Percentiles rank a stretch among this genome's conserved stretches.
phyloP scores from a whole-genome alignment of 2,113 vertebrate species.

The Protobothrops mucrosquamatus region DNA sequence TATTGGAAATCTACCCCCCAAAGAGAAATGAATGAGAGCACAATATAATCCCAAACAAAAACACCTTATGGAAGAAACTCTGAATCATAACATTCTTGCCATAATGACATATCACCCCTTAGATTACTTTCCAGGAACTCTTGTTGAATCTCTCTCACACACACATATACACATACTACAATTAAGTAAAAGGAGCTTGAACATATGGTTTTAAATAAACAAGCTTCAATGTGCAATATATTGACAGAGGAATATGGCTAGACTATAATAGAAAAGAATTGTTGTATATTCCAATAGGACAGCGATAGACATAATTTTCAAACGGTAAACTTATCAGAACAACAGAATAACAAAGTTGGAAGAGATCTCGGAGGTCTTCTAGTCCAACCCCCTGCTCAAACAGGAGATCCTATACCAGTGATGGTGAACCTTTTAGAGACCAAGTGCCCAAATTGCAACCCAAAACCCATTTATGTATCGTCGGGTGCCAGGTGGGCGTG shows the following conservation, averaged over 20 bases:
- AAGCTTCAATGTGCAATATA: constrained; percentile 27
- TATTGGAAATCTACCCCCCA: constrained; percentile 29
- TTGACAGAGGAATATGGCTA: constrained; percentile 29
- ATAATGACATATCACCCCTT: constrained; percentile 29
- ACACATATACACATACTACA: not conserved
- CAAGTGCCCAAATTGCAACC: too few species aligned
- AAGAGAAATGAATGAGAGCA: constrained; percentile 35
- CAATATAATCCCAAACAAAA: constrained; percentile 4
- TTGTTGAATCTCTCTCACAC: not conserved
- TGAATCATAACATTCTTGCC: constrained; percentile 52
- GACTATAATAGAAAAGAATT: constrained; percentile 15
- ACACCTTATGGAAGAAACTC: not conserved
- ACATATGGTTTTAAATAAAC: constrained; percentile 4
- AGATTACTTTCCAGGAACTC: constrained; percentile 52
- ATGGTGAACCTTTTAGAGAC: too few species aligned
- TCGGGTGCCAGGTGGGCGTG: too few species aligned
- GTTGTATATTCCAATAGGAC: not conserved
- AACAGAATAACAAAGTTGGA: too few species aligned
- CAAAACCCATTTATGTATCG: too few species aligned
- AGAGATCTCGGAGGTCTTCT: too few species aligned
- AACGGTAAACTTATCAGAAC: not conserved
- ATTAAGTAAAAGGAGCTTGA: constrained; percentile 71
- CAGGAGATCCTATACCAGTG: too few species aligned
- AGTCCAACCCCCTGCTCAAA: too few species aligned
- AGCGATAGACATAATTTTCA: not conserved